Evolutionary conservation across 2,888 invertebrate genomes (phyloP), one percentile per base, ranked within the genome.

Genomic region (Branchellion lobata): DNA sequence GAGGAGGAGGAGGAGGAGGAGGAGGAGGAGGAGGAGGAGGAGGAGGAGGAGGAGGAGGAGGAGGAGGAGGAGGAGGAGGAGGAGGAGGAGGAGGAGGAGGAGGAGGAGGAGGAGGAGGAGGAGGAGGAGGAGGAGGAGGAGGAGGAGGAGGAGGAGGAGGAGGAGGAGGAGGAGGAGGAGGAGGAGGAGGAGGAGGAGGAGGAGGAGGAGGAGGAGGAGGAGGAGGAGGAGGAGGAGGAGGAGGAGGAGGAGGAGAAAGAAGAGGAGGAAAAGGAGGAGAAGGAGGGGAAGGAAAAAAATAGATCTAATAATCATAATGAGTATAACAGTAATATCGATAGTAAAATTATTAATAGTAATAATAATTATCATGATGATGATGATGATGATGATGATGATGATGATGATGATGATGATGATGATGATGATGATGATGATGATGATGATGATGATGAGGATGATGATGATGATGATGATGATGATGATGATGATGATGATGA

Each of bases 41-140:
- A 33, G 31, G 73, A 36, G 31, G 40, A 40, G 31, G 73, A 40
- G 31, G 73, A 73, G 8, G 73, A 73, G 11, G 40, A 72, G 21
- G 72, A 72, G 5, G 53, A 51, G 18, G 75, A 75, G 40, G 47
- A 75, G 3, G 75, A 75, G 1, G 75, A 47, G 3, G 47, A 75
- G 40, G 75, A 47, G 27, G 75, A 75, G 47, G 75, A 75, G 47
- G 75, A 75, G 27, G 75, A 27, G 1, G 53, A 75, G 47, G 75
- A 75, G n/a, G 75, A 75, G 47, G 53, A 75, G 5, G 75, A 75
- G 3, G 75, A 75, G 5, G 40, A 40, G 5, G n/a, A n/a, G n/a
- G n/a, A n/a, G n/a, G 40, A 40, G 5, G 40, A 40, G 3, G 65
- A 65, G 3, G 65, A 65, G 3, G 21, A 65, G 5, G 8, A 11